These are phyloP conservation scores for Aphidius ervi DNA, from an alignment of 1,140 invertebrate species.

Conservation along the genomic window DNA sequence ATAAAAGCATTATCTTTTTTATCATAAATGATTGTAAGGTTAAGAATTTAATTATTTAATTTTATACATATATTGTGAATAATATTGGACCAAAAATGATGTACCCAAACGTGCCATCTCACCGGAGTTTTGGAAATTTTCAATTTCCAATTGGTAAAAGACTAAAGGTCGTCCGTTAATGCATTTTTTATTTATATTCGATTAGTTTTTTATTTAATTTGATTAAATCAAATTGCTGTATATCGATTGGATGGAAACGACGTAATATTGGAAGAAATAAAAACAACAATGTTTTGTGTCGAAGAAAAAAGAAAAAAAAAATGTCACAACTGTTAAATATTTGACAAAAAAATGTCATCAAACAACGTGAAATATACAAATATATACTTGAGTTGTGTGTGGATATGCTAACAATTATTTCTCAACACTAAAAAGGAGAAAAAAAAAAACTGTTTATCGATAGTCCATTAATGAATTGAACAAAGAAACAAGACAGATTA, in stretches of 20 bases:
- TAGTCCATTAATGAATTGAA: conserved; percentile 18
- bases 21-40: no score
- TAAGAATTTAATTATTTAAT: no score
- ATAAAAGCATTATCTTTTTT: no score
- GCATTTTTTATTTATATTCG: no score
- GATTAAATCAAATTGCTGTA: conserved; percentile 5
- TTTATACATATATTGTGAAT: no score
- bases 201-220: neutral
- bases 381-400: neutral
- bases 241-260: neutral
- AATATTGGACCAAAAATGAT: no score
- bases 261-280: neutral
- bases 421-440: neutral
- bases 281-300: conserved; percentile 1
- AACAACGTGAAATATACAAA: neutral
- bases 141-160: no score
- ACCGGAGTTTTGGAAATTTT: no score
- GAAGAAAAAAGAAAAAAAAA: conserved; percentile 7
- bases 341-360: conserved; percentile 2
- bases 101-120: no score
- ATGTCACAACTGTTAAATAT: conserved; percentile 12
- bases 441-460: conserved; percentile 18
- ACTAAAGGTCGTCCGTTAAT: no score
- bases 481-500: conserved; percentile 3
- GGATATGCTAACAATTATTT: conserved; percentile 21